Evolutionary conservation across 2,797 vertebrate species (phyloP), one percentile per base, ranked within the genome.

Genomic region (Melanotaenia trifasciata): DNA sequence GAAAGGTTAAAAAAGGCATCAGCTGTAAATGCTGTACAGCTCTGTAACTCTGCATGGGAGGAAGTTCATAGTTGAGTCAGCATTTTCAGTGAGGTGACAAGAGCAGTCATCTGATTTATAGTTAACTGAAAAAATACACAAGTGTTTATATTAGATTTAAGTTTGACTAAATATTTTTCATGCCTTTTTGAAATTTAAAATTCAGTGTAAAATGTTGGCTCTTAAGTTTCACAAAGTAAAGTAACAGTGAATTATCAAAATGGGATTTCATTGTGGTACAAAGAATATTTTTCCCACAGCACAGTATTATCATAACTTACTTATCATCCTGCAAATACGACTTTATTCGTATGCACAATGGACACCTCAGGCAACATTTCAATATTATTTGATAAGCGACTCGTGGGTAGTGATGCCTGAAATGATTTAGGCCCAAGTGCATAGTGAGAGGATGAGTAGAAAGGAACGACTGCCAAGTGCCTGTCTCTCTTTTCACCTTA

Each of bases 331-430:
- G 85, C 78, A 91, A 89, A 92, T 91, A 90, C 84, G 70, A 90
- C 88, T 90, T 87, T 80, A 90, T 93, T 93, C 86, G 87, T 79
- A 91, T 89, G 85, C 89, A 90, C 81, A 91, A 88, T 89, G 88
- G 88, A 89, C 81, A 93, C 90, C 92, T 89, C 68, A 8, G 89
- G 87, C 87, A 90, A 83, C 74, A 91, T 94, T 93, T 90, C 89
- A 90, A 64, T 91, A 89, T 90, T 92, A 92, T 92, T 90, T 91
- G 90, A 93, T 93, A 92, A 91, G 91, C 90, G 79, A 84, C 80
- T 87, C 65, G 79, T 88, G 90, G 90, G 90, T 89, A 92, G 93
- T 79, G 90, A 92, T 90, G 92, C 94, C 88, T 94, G 93, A 94
- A 94, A 94, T 93, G 88, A 94, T 94, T 94, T 90, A 63, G 83